Evolutionary conservation across 2,113 vertebrate genomes (phyloP), one percentile per base, ranked within the genome.

Genomic region (Ceyx melanurus): DNA sequence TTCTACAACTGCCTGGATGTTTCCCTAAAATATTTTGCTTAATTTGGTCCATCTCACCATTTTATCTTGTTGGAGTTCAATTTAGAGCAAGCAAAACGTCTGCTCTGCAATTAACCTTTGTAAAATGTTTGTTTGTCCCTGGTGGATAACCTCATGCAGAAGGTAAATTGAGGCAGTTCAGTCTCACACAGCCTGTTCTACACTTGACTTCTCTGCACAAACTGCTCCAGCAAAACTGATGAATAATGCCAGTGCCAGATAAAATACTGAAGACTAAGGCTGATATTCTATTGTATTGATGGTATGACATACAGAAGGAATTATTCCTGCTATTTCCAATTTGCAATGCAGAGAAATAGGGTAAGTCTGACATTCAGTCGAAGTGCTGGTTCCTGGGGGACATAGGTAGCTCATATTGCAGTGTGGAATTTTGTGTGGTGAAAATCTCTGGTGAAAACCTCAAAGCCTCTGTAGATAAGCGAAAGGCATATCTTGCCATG

Each of bases 161-260:
- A 82, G 67, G 58, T 66, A 53, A 62, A 7, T 15, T 0, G 1
- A 77, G 73, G 60, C 0, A 0, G 17, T 7, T 91, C 33, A 13
- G 9, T 16, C 29, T 56, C 48, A 57, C 62, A n/a, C 57, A 70
- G 43, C 22, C 40, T 2, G 0, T 65, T 70, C 31, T 11, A 15
- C 22, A 28, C 46, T 58, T 10, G 65, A 26, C 57, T 72, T 35
- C 33, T 50, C 64, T 43, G 46, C 33, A 7, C 31, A 28, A 35
- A 23, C 35, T 58, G n/a, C 61, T 92, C 61, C 70, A 48, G 6
- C 26, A 21, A 9, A 56, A 33, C 19, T 1, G 15, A 17, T 23
- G 40, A 57, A 54, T 37, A 16, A 68, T 54, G 40, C 7, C 58
- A 66, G 46, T 29, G n/a, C 29, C 56, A 71, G 83, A 16, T 45